Percentiles rank a stretch among this genome's conserved stretches.
phyloP scores from a whole-genome alignment of 2,797 vertebrate genomes.

The Lepilemur septentrionalis region DNA sequence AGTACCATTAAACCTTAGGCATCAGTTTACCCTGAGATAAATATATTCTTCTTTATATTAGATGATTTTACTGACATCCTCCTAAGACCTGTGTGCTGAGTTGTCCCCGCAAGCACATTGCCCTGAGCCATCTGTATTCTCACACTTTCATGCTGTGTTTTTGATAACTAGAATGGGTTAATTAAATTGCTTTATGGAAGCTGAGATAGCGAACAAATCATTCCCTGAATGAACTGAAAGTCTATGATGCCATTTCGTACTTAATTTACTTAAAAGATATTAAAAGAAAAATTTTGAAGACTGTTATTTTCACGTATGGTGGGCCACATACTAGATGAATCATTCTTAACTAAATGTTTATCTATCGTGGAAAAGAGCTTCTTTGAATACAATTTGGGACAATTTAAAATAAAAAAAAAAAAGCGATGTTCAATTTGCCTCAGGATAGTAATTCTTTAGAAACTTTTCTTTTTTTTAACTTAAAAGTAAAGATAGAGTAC shows the following conservation, averaged over 20 bases:
- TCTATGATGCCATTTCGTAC: neutral
- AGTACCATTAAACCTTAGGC: neutral
- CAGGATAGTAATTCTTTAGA: conserved; percentile 27
- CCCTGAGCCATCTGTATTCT: neutral
- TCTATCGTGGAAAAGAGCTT: neutral
- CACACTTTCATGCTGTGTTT: neutral
- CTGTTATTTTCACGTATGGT: neutral
- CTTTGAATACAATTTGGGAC: neutral
- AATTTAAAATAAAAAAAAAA: conserved; percentile 51
- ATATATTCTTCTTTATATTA: neutral
- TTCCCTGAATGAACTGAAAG: neutral
- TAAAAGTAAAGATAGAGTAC: neutral
- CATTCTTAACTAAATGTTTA: conserved; percentile 6
- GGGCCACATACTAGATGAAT: neutral
- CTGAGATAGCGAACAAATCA: neutral
- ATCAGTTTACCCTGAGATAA: neutral
- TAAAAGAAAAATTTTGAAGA: neutral
- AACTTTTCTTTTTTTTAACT: neutral
- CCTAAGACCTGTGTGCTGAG: neutral
- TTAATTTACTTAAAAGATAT: conserved; percentile 40
- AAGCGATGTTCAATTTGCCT: neutral
- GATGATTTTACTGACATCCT: neutral
- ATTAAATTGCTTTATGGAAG: neutral
- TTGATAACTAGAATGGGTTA: neutral
- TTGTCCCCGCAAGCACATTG: neutral